A percentile compares a stretch with the other conserved stretches of the same genome.
These are phyloP conservation scores for Asteroscopus sphinx DNA, from an alignment of 2,888 invertebrate species.

Conservation along the genomic window DNA sequence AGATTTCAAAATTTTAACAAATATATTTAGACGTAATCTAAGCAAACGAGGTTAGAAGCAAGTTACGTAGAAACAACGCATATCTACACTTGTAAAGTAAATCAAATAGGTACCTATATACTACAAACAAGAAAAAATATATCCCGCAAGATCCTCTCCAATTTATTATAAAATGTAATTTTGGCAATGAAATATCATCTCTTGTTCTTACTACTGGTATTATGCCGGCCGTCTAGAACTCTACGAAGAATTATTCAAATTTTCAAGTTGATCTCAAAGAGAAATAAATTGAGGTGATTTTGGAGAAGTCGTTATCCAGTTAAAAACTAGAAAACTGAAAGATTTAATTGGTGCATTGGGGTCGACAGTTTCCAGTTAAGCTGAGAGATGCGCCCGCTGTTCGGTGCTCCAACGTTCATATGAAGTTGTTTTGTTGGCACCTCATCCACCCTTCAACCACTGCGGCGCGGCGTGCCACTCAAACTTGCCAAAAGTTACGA, in stretches of 20 bases:
- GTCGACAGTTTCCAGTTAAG: conserved; percentile 62
- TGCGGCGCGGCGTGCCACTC: conserved; percentile 52
- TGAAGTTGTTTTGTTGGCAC: conserved; percentile 64
- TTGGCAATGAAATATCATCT: conserved; percentile 31
- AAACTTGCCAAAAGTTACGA: conserved; percentile 67
- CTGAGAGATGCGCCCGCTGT: conserved; percentile 59
- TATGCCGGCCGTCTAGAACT: conserved; percentile 42
- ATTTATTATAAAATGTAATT: conserved; percentile 27
- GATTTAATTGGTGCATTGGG: conserved; percentile 77
- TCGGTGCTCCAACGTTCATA: conserved; percentile 60
- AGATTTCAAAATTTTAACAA: background rate
- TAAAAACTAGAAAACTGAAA: conserved; percentile 52
- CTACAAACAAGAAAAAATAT: no score
- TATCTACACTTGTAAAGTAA: conserved; percentile 18
- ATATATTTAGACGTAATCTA: conserved; percentile 15
- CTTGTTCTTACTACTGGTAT: conserved; percentile 17
- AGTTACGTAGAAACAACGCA: conserved; percentile 23
- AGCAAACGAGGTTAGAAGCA: conserved; percentile 8
- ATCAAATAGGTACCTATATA: conserved; percentile 19
- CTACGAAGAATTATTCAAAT: conserved; percentile 39
- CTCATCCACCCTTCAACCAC: conserved; percentile 65
- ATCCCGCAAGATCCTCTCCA: no score
- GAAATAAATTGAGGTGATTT: conserved; percentile 28
- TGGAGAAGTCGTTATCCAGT: conserved; percentile 39
- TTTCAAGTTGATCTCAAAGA: conserved; percentile 34